Evolutionary conservation across 2,113 vertebrate species (phyloP).

Genomic region (Seriola dumerili): DNA sequence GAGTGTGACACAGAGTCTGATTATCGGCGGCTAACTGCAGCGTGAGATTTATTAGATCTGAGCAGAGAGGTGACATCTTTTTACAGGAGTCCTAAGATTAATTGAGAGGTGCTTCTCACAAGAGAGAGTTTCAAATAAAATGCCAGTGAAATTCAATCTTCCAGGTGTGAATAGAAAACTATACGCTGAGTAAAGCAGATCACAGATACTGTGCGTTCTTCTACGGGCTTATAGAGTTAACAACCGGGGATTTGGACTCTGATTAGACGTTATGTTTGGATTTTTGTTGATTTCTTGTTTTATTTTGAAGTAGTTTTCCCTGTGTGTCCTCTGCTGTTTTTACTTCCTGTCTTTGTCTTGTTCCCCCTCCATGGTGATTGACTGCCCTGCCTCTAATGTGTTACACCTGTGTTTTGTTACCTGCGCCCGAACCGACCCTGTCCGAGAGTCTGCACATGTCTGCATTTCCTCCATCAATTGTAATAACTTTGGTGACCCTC

Average conservation of each 20-base stretch:
- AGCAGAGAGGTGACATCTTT: conserved; percentile 22
- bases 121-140: conserved; percentile 56
- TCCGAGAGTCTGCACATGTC: too few relatives aligned
- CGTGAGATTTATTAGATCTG: conserved; percentile 55
- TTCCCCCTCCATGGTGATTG: too few relatives aligned
- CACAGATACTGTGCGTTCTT: neutral
- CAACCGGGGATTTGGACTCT: too few relatives aligned
- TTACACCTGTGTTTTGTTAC: too few relatives aligned
- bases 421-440: too few relatives aligned
- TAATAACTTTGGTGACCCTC: neutral
- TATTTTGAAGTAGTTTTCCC: too few relatives aligned
- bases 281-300: too few relatives aligned
- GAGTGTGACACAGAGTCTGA: conserved; percentile 43
- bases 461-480: neutral
- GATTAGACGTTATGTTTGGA: too few relatives aligned
- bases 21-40: conserved; percentile 52
- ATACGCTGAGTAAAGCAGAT: neutral
- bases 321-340: too few relatives aligned
- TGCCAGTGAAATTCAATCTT: conserved; percentile 41
- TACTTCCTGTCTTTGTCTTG: too few relatives aligned
- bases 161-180: conserved; percentile 32
- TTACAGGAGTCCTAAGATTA: conserved; percentile 43
- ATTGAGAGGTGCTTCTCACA: conserved; percentile 52
- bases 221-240: neutral
- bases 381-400: too few relatives aligned